Conservation (phyloP, 2,888 invertebrate genomes). For the Tanytarsus gracilentus region DNA sequence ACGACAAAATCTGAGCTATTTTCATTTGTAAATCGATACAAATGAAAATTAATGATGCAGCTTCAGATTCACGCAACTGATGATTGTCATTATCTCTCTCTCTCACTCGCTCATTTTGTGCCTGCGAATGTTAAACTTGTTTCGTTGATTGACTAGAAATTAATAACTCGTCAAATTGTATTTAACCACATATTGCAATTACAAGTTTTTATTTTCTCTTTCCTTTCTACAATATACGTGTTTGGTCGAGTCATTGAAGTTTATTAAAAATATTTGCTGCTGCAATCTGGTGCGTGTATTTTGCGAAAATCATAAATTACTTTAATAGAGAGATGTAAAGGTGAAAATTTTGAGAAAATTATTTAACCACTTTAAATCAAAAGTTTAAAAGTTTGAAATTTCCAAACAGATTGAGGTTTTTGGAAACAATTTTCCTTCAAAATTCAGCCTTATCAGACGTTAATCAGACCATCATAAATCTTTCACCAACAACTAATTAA, state of each 20-base stretch:
- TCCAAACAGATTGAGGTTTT: no score
- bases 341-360: no score
- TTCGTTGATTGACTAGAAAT: conserved; percentile 27
- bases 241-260: conserved; percentile 10
- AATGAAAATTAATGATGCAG: conserved; percentile 28
- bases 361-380: no score
- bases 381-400: no score
- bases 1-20: conserved; percentile 1
- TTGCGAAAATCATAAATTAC: no score
- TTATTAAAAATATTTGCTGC: conserved; percentile 23
- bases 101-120: background rate
- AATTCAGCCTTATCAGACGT: no score
- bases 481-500: no score
- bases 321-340: no score
- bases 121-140: conserved; percentile 17
- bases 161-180: conserved; percentile 28
- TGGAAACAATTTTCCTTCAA: no score
- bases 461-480: no score
- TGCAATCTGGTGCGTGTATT: background rate
- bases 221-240: background rate
- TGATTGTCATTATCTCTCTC: background rate
- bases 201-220: conserved; percentile 17
- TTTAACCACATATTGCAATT: conserved; percentile 24
- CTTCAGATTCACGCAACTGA: conserved; percentile 10
- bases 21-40: conserved; percentile 25